These are phyloP conservation scores for Apamea anceps DNA, from an alignment of 2,888 invertebrate species.

Conservation along the genomic window DNA sequence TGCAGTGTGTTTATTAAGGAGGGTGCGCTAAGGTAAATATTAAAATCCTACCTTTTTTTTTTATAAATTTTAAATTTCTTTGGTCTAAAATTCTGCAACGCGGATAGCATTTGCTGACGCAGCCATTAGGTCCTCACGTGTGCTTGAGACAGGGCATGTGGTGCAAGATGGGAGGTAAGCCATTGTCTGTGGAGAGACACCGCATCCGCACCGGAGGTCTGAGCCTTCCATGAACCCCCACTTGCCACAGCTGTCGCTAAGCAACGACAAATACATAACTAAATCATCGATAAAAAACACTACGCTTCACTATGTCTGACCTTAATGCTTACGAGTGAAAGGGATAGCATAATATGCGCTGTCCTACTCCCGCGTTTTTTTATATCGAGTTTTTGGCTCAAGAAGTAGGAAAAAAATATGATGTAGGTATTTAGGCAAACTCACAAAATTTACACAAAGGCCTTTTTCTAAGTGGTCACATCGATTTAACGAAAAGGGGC, in stretches of 20 bases:
- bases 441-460: background rate
- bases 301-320: background rate
- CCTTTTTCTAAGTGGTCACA: conserved; percentile 1
- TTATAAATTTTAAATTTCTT: too few species aligned
- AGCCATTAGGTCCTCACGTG: too few species aligned
- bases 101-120: too few species aligned
- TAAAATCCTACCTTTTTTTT: background rate
- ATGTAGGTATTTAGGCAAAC: conserved; percentile 15
- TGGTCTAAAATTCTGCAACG: too few species aligned
- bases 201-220: too few species aligned
- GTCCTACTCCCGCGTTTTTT: background rate
- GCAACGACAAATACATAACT: background rate
- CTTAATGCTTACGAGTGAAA: background rate
- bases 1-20: background rate
- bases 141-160: too few species aligned
- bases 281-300: background rate
- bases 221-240: too few species aligned
- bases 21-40: background rate
- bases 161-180: too few species aligned
- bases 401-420: background rate
- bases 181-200: too few species aligned
- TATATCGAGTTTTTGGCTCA: background rate
- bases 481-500: background rate
- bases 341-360: background rate
- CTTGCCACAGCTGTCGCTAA: background rate